Base-by-base conservation (phyloP, 2,888 invertebrate genomes). In the Sussaba pulchella region DNA sequence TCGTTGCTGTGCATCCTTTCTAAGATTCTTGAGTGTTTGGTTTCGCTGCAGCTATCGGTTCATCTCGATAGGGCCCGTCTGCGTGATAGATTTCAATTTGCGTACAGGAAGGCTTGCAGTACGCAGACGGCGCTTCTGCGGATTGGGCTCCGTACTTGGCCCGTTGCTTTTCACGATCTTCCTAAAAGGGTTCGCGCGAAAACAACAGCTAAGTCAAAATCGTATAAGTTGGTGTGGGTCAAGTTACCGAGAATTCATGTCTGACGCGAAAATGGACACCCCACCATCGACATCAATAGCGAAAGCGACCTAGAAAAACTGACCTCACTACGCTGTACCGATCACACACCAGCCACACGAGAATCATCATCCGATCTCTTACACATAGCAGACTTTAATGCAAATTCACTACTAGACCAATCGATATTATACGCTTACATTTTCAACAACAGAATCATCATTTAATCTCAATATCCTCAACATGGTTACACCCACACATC, bases 201-300 rank as follows among this genome's bases (percentile, higher is more conserved):
- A 31, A n/a, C 19, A 2, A 76, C 43, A n/a, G 76, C 76, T 3
- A 43, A 24, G 10, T 14, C 26, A 1, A 45, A 17, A 10, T 43
- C 52, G 0, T 69, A 47, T 24, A 70, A 70, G 19, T 69, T 19
- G 14, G 63, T 45, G 1, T 70, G 63, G 76, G 31, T 52, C 1
- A 21, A n/a, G 1, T 24, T 50, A 0, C 43, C 69, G 2, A 43
- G 0, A 17, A 74, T 21, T 1, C 19, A 4, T 0, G 43, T 66
- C 3, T 6, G 26, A 12, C 24, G n/a, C 6, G 26, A 26, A 5
- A 31, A 31, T 6, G 31, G 31, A 2, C 6, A 31, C 31, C 31
- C 31, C 6, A 6, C 6, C 31, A 31, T 31, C 6, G 6, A 31
- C 6, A 31, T 31, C 2, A 31, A 31, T 6, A 5, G 4, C 31